phyloP scores from a whole-genome alignment of 2,888 invertebrate species.

The Xylocampa areola region DNA sequence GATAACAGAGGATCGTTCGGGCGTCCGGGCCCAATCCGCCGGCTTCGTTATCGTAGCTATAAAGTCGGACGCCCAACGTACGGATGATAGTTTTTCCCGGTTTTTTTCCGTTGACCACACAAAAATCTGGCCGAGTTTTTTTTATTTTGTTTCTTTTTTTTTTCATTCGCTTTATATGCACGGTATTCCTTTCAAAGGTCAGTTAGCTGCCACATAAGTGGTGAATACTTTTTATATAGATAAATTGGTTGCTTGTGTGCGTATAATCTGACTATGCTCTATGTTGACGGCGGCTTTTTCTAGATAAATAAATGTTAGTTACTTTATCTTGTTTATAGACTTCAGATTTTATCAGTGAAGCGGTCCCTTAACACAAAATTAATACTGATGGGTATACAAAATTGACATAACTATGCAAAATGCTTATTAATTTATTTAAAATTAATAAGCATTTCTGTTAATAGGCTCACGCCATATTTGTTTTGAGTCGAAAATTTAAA shows the following conservation, averaged over 20 bases:
- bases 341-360: no score
- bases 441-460: no score
- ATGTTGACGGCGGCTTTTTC: not conserved
- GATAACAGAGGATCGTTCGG: constrained; percentile 61
- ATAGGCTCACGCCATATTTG: no score
- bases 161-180: constrained; percentile 44
- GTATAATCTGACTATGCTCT: constrained; percentile 5
- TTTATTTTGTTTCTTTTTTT: constrained; percentile 34
- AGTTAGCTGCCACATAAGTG: constrained; percentile 45
- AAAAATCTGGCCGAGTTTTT: constrained; percentile 67
- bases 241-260: not conserved
- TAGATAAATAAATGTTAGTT: not conserved
- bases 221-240: constrained; percentile 21
- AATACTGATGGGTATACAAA: no score
- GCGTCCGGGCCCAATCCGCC: constrained; percentile 59
- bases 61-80: constrained; percentile 70
- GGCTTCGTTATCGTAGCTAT: constrained; percentile 77
- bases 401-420: no score
- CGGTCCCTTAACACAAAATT: no score
- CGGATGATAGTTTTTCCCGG: constrained; percentile 73
- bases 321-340: no score
- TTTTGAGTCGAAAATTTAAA: no score
- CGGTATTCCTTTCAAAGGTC: constrained; percentile 53
- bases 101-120: constrained; percentile 75
- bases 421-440: no score